Evolutionary conservation across 2,888 invertebrate genomes (phyloP).

Genomic region (Amphipoea lucens): DNA sequence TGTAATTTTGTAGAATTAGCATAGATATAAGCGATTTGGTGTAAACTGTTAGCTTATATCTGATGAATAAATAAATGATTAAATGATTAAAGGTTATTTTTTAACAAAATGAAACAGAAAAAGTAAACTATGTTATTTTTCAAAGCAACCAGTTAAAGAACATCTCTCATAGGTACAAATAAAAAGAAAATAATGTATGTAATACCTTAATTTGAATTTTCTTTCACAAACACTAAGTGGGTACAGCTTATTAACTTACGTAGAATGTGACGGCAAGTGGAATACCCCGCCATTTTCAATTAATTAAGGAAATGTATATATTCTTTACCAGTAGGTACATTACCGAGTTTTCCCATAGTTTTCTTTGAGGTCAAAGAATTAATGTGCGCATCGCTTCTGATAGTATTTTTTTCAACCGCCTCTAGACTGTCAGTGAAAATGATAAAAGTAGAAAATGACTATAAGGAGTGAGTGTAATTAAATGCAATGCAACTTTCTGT

Average conservation of each 20-base stretch:
- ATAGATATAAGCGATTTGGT: too few relatives aligned
- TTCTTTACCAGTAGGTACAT: constrained; percentile 43
- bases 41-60: too few relatives aligned
- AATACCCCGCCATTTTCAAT: constrained; percentile 50
- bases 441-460: constrained; percentile 48
- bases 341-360: constrained; percentile 56
- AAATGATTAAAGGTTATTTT: not conserved
- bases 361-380: constrained; percentile 67
- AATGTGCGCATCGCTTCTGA: constrained; percentile 65
- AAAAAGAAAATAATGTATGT: not conserved
- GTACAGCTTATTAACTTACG: constrained; percentile 24
- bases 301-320: constrained; percentile 60
- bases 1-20: too few relatives aligned
- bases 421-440: constrained; percentile 49
- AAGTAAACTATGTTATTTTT: not conserved
- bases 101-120: not conserved
- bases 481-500: constrained; percentile 31
- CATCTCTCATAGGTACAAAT: not conserved
- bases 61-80: too few relatives aligned
- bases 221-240: constrained; percentile 1
- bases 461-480: constrained; percentile 62
- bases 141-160: not conserved
- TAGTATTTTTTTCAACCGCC: constrained; percentile 55
- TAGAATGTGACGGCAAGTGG: constrained; percentile 20
- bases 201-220: not conserved